A percentile compares a stretch with the other conserved stretches of the same genome.
These are phyloP conservation scores for Drosophila bocki DNA, from an alignment of 1,140 invertebrate genomes.

Conservation along the genomic window DNA sequence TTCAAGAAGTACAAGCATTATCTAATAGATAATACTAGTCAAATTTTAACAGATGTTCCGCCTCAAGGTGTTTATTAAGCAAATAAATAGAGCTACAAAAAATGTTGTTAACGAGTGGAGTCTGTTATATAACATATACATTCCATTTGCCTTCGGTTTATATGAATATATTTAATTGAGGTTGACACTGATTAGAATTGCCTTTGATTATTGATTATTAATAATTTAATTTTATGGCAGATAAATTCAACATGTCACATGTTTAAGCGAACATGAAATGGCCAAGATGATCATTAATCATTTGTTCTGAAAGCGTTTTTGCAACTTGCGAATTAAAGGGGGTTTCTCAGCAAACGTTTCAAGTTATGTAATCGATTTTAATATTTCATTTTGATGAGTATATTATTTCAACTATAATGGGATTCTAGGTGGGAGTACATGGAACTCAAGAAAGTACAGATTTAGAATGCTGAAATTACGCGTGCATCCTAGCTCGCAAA, in stretches of 20 bases:
- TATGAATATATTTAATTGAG: slow-evolving; percentile 10
- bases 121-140: neutral
- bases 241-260: neutral
- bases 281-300: slow-evolving; percentile 6
- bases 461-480: too few species aligned
- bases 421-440: too few species aligned
- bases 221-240: neutral
- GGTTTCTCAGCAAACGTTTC: neutral
- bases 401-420: too few species aligned
- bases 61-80: neutral
- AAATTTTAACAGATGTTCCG: slow-evolving; percentile 2
- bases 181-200: neutral
- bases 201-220: neutral
- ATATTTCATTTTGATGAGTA: too few species aligned
- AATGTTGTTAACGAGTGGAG: neutral
- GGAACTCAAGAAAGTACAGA: too few species aligned
- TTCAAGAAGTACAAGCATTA: neutral
- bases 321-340: neutral
- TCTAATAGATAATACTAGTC: neutral
- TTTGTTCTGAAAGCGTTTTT: neutral
- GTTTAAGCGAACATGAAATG: neutral
- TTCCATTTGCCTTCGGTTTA: neutral
- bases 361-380: neutral
- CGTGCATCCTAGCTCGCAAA: too few species aligned
- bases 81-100: slow-evolving; percentile 3